Conservation (phyloP, 2,888 invertebrate genomes). For the Sminthurinus aureus region DNA sequence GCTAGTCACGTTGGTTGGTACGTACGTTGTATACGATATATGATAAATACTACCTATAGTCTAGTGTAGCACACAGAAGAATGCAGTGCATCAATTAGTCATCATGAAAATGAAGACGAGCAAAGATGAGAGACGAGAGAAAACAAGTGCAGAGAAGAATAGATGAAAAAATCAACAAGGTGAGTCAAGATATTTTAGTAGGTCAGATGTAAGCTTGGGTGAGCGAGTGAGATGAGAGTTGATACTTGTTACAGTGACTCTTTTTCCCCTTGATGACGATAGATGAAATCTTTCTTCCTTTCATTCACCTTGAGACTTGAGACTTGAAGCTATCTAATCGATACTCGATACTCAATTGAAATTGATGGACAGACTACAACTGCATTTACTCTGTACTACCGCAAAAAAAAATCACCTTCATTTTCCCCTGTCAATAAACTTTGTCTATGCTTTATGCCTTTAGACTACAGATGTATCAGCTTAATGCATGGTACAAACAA, state of each 20-base stretch:
- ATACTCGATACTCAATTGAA: not conserved
- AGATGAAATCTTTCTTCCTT: not conserved
- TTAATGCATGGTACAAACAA: too few relatives aligned
- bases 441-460: not conserved
- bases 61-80: too few relatives aligned
- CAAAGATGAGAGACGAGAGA: not conserved
- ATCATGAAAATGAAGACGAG: not conserved
- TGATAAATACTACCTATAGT: too few relatives aligned
- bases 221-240: conserved; percentile 26
- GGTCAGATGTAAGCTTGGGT: not conserved
- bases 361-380: not conserved
- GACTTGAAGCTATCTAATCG: not conserved
- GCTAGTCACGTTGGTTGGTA: too few relatives aligned
- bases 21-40: too few relatives aligned
- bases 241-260: conserved; percentile 29
- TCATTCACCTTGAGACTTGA: not conserved
- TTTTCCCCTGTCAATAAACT: not conserved
- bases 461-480: too few relatives aligned
- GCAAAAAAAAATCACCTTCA: not conserved
- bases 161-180: too few relatives aligned
- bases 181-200: conserved; percentile 21
- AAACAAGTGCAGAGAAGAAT: conserved; percentile 8
- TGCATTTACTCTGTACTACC: not conserved
- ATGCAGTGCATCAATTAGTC: too few relatives aligned
- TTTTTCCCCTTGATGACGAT: not conserved